A percentile compares a stretch with the other conserved stretches of the same genome.
phyloP scores from a whole-genome alignment of 2,888 invertebrate species.

The Eubasilissa splendida region DNA sequence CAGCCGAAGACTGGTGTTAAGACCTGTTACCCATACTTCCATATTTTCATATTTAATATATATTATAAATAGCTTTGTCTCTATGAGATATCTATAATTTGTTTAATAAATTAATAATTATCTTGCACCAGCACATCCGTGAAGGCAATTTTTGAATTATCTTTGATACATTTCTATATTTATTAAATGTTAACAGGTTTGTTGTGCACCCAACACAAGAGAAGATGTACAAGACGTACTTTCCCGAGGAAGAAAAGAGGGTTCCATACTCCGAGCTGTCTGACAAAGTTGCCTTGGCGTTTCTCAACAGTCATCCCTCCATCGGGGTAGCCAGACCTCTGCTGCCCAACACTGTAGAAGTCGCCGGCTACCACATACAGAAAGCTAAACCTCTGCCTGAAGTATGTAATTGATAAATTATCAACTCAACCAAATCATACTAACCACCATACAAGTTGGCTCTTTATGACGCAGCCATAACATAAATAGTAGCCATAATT shows the following conservation, averaged over 20 bases:
- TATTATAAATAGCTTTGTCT: no score
- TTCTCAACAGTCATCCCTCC: conserved; percentile 58
- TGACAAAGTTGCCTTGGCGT: conserved; percentile 49
- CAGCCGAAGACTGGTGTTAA: no score
- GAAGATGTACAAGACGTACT: conserved; percentile 43
- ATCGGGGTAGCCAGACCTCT: conserved; percentile 52
- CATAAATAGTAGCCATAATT: no score
- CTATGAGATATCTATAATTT: no score
- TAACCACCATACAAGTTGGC: no score
- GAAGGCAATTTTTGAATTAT: no score
- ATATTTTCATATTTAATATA: no score
- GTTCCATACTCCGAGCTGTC: conserved; percentile 49
- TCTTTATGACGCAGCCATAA: no score
- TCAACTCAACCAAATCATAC: no score
- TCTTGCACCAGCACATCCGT: no score
- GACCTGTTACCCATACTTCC: no score
- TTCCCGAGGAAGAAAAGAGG: conserved; percentile 48
- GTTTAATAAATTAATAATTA: no score
- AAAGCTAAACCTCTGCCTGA: conserved; percentile 44
- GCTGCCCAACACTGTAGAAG: conserved; percentile 55
- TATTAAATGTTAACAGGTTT: conserved; percentile 15
- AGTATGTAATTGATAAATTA: conserved; percentile 14
- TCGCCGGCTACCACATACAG: conserved; percentile 59
- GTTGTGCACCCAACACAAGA: conserved; percentile 37
- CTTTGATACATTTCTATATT: background rate